Percentiles rank a stretch among this genome's conserved stretches.
Evolutionary conservation across 2,888 invertebrate species (phyloP).

Genomic region (Andrena flavipes): DNA sequence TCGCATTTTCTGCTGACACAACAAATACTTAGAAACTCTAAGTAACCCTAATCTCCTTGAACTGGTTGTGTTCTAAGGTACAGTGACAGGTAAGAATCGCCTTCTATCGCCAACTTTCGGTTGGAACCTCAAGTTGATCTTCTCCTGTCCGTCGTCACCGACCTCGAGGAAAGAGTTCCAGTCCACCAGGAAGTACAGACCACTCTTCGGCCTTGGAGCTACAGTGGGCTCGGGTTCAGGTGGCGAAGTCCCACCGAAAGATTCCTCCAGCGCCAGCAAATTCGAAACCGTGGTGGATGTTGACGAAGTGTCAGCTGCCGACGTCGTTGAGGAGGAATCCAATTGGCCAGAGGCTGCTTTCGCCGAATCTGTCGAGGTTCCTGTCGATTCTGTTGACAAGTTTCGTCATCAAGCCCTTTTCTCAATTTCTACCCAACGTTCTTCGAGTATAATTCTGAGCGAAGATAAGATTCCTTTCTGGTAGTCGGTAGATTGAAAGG

Average conservation of each 20-base stretch:
- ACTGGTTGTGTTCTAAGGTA: constrained; percentile 87
- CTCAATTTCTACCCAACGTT: background rate
- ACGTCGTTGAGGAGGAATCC: constrained; percentile 20
- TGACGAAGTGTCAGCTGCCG: constrained; percentile 11
- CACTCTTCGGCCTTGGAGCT: constrained; percentile 90
- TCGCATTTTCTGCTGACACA: background rate
- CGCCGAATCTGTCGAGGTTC: constrained; percentile 57
- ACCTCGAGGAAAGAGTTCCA: constrained; percentile 95
- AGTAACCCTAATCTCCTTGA: background rate
- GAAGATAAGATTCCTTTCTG: background rate
- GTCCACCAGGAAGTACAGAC: constrained; percentile 93
- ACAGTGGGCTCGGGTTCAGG: constrained; percentile 87
- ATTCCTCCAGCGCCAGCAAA: constrained; percentile 90
- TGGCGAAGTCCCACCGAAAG: constrained; percentile 89
- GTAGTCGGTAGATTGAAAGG: background rate
- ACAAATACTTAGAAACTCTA: background rate
- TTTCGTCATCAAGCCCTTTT: constrained; percentile 23
- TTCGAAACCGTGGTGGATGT: constrained; percentile 79
- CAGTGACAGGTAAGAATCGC: constrained; percentile 90
- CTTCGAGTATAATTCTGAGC: background rate
- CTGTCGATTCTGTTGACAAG: constrained; percentile 62
- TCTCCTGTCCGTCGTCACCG: constrained; percentile 90
- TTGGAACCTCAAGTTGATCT: constrained; percentile 92
- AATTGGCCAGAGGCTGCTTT: constrained; percentile 33
- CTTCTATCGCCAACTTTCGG: constrained; percentile 93